Percentiles rank a stretch among this genome's conserved stretches.
These are phyloP conservation scores for Muscicapa striata DNA, from an alignment of 2,797 vertebrate genomes.

Conservation along the genomic window DNA sequence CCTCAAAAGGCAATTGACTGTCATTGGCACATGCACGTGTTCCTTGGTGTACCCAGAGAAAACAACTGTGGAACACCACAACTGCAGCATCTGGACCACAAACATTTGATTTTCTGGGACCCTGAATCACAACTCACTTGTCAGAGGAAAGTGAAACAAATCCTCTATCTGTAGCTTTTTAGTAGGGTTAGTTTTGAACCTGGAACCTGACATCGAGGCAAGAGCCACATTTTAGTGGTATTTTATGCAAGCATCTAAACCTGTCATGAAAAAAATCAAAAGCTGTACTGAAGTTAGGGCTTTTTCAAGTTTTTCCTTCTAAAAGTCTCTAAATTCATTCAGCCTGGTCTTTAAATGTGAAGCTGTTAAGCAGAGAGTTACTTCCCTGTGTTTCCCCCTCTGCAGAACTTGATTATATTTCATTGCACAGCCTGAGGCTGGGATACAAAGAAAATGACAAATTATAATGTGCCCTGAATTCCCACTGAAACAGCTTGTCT, in stretches of 20 bases:
- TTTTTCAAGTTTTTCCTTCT: background rate
- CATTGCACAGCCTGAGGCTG: background rate
- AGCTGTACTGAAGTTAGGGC: background rate
- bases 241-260: background rate
- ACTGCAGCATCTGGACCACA: background rate
- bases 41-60: background rate
- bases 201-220: background rate
- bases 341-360: background rate
- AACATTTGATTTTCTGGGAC: background rate
- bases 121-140: background rate
- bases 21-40: background rate
- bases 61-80: background rate
- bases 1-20: background rate
- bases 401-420: slow-evolving; percentile 38
- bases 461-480: slow-evolving; percentile 54
- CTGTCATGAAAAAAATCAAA: background rate
- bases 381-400: background rate
- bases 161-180: background rate
- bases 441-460: slow-evolving; percentile 46
- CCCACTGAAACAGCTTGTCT: slow-evolving; percentile 36
- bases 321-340: background rate
- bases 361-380: slow-evolving; percentile 1
- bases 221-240: background rate
- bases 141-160: background rate
- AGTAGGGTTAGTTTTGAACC: background rate